Percentiles rank a stretch among this genome's conserved stretches.
phyloP scores from a whole-genome alignment of 2,797 vertebrate genomes.

The Falco columbarius region DNA sequence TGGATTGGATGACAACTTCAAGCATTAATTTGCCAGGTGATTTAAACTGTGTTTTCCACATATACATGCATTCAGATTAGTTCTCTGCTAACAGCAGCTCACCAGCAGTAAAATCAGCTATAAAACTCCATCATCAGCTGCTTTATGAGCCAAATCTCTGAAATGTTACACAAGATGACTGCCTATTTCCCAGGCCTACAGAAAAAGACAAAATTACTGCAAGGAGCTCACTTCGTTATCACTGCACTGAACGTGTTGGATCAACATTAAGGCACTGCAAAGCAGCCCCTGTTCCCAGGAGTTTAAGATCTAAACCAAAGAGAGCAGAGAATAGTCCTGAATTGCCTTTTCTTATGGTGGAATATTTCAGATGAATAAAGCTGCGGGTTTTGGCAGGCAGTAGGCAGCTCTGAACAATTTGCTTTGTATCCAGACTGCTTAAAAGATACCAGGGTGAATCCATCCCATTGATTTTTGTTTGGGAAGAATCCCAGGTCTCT shows the following conservation, averaged over 20 bases:
- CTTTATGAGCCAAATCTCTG: constrained; percentile 4
- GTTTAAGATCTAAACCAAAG: not conserved
- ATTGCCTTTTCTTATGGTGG: not conserved
- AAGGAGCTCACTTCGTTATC: not conserved
- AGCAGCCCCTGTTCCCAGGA: not conserved
- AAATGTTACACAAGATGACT: not conserved
- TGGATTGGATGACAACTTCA: not conserved
- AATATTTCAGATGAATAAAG: constrained; percentile 10
- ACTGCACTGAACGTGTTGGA: not conserved
- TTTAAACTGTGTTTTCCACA: not conserved
- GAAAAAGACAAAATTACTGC: not conserved
- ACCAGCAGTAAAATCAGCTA: not conserved
- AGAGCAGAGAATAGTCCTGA: not conserved
- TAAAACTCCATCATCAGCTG: constrained; percentile 15
- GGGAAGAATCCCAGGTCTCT: not conserved
- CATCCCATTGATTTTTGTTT: not conserved
- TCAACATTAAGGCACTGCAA: not conserved
- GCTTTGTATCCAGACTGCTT: constrained; percentile 1
- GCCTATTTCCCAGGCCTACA: not conserved
- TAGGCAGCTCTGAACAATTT: not conserved
- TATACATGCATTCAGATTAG: not conserved
- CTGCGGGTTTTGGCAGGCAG: not conserved
- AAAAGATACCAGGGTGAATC: constrained; percentile 17
- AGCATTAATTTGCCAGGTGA: not conserved
- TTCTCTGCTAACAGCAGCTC: constrained; percentile 2